phyloP scores from a whole-genome alignment of 2,797 vertebrate genomes.

The Catharus ustulatus region DNA sequence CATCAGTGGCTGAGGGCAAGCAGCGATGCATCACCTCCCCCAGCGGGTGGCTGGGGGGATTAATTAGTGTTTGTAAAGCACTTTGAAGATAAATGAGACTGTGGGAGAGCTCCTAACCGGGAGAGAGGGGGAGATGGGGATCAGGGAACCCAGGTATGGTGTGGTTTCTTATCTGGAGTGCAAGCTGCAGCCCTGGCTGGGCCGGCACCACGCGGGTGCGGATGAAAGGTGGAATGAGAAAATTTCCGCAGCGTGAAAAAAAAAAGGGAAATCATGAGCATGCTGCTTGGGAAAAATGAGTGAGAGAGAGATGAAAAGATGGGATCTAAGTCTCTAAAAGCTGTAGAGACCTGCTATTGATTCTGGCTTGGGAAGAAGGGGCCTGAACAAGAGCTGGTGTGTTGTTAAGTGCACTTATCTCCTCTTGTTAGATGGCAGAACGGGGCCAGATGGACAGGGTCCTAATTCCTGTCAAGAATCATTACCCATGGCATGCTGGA shows the following conservation, averaged over 20 bases:
- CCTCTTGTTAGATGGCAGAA: slow-evolving; percentile 9
- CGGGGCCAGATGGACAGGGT: not conserved
- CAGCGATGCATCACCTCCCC: not conserved
- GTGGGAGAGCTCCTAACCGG: not conserved
- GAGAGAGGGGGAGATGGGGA: not conserved
- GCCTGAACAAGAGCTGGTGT: slow-evolving; percentile 10
- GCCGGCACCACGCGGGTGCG: not conserved
- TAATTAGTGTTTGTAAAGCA: slow-evolving; percentile 42
- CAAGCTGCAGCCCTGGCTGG: slow-evolving; percentile 24
- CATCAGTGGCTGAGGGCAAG: not conserved
- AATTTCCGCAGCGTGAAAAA: not conserved
- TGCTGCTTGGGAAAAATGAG: slow-evolving; percentile 15
- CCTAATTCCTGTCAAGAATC: slow-evolving; percentile 17
- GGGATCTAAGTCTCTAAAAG: slow-evolving; percentile 62
- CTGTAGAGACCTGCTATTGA: slow-evolving; percentile 44
- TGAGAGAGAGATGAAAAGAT: slow-evolving; percentile 2
- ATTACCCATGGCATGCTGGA: not conserved
- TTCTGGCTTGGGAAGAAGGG: slow-evolving; percentile 55
- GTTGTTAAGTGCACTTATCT: slow-evolving; percentile 30
- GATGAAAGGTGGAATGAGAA: not conserved
- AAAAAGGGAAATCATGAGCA: not conserved
- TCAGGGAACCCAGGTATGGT: not conserved
- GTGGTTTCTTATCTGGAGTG: slow-evolving; percentile 10
- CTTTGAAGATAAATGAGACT: not conserved
- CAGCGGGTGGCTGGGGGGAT: not conserved